A percentile compares a stretch with the other conserved stretches of the same genome.
These are phyloP conservation scores for Drosophila nigricruria DNA, from an alignment of 2,888 invertebrate genomes.

Conservation along the genomic window DNA sequence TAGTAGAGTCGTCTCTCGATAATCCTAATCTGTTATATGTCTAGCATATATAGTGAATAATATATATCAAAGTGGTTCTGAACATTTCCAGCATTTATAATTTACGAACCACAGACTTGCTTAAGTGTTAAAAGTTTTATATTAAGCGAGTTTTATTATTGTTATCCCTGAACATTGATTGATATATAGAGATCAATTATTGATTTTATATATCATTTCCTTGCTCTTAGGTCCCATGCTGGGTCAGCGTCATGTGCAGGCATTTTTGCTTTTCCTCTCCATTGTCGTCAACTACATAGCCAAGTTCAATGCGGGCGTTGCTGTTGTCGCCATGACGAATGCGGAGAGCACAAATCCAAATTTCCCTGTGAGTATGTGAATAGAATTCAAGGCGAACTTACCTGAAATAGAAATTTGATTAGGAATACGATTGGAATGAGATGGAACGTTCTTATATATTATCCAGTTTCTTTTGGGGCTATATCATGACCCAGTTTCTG, in stretches of 20 bases:
- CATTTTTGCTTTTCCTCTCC: conserved; percentile 87
- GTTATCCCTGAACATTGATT: too few species aligned
- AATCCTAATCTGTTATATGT: not conserved
- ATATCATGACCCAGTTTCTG: conserved; percentile 88
- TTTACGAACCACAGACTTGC: not conserved
- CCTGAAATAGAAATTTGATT: accelerated
- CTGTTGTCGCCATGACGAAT: conserved; percentile 91
- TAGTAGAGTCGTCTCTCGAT: too few species aligned
- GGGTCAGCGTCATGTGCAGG: conserved; percentile 89
- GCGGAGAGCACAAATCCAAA: conserved; percentile 85
- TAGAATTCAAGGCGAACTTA: not conserved
- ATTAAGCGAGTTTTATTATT: not conserved
- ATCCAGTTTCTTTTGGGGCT: conserved; percentile 93
- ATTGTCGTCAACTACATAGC: conserved; percentile 88
- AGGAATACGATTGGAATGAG: conserved; percentile 86
- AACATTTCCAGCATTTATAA: not conserved
- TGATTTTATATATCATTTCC: not conserved
- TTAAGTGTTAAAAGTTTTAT: not conserved
- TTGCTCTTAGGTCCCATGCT: conserved; percentile 84
- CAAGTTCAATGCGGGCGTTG: conserved; percentile 89
- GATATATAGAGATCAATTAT: not conserved
- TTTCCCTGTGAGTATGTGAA: conserved; percentile 85
- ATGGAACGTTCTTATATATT: conserved; percentile 87
- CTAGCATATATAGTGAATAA: not conserved
- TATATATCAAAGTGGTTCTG: not conserved